These are phyloP conservation scores for Popillia japonica DNA, from an alignment of 1,140 invertebrate species.

Conservation along the genomic window DNA sequence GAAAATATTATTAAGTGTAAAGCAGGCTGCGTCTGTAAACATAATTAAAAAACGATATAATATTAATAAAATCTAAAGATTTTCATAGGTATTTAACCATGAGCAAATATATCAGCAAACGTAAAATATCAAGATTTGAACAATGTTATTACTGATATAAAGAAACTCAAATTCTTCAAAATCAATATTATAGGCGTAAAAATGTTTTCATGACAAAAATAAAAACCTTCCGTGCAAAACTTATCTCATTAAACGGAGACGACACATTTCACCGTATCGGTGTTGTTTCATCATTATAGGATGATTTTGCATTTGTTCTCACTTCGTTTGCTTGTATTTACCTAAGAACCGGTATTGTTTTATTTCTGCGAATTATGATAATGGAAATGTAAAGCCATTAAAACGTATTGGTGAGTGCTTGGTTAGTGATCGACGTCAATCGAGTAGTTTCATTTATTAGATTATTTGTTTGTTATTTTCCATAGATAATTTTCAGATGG, in stretches of 20 bases:
- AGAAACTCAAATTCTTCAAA: too few relatives aligned
- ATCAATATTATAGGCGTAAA: too few relatives aligned
- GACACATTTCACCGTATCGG: not conserved
- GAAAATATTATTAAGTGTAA: too few relatives aligned
- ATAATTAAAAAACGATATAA: too few relatives aligned
- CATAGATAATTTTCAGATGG: too few relatives aligned
- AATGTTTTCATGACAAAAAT: not conserved
- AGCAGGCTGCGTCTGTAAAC: too few relatives aligned
- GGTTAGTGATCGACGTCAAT: constrained; percentile 8
- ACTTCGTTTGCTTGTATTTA: not conserved
- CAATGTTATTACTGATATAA: too few relatives aligned
- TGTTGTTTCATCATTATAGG: not conserved
- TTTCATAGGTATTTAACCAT: too few relatives aligned
- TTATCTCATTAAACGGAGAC: too few relatives aligned
- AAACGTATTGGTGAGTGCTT: constrained; percentile 8
- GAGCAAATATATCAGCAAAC: too few relatives aligned
- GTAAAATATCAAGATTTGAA: too few relatives aligned
- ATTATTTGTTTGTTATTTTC: not conserved
- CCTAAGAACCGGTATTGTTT: not conserved
- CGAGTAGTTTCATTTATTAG: not conserved
- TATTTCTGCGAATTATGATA: not conserved
- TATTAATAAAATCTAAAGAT: too few relatives aligned
- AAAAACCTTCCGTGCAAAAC: constrained; percentile 11
- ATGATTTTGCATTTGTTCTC: constrained; percentile 27
- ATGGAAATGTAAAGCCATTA: not conserved